A percentile compares a stretch with the other conserved stretches of the same genome.
Evolutionary conservation across 2,888 invertebrate genomes (phyloP).

Genomic region (Rhopalosiphum nymphaeae): DNA sequence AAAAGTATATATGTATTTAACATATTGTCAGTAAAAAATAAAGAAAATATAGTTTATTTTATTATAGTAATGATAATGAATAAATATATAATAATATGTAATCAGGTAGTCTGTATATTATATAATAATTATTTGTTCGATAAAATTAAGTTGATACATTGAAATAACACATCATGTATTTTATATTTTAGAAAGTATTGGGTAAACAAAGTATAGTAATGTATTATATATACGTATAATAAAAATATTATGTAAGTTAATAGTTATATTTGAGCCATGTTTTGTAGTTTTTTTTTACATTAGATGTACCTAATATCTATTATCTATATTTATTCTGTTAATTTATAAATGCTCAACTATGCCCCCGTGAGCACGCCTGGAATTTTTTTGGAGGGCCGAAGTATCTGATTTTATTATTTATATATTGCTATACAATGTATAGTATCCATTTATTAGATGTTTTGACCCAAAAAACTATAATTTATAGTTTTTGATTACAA

Average conservation of each 20-base stretch:
- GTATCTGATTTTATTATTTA: not conserved
- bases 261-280: not conserved
- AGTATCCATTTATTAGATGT: too few relatives aligned
- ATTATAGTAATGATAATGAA: not conserved
- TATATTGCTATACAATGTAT: not conserved
- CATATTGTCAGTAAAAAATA: too few relatives aligned
- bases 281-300: not conserved
- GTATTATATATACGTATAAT: not conserved
- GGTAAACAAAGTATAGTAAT: not conserved
- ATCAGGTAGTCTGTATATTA: not conserved
- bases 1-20: not conserved
- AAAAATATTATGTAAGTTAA: not conserved
- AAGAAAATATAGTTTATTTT: not conserved
- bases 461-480: not conserved
- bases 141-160: not conserved
- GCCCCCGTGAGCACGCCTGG: not conserved
- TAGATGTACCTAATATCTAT: not conserved
- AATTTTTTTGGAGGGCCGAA: not conserved
- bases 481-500: not conserved
- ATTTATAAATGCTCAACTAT: not conserved
- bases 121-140: not conserved
- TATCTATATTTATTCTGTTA: not conserved
- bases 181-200: slow-evolving; percentile 7
- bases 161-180: not conserved
- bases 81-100: not conserved